Evolutionary conservation across 2,888 invertebrate genomes (phyloP), one percentile per base, ranked within the genome.

Genomic region (Pyrrhosoma nymphula): DNA sequence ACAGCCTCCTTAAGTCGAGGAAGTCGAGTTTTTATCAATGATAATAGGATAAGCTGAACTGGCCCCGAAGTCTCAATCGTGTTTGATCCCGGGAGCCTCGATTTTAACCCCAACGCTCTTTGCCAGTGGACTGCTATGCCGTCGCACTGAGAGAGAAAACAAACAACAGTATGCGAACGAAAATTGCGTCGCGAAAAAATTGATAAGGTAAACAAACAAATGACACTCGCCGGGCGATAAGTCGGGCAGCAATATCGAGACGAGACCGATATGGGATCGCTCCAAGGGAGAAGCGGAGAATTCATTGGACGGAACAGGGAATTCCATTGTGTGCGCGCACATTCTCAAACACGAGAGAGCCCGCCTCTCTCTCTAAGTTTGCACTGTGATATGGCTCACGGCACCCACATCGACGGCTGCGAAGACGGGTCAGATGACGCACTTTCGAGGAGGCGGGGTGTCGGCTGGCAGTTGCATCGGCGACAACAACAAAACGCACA

Each of bases 351-450:
- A 82, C 30, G 14, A 35, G 20, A 69, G 69, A 69, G 69, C 23
- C 69, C 60, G 60, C 69, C 69, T 26, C 23, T 69, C 69, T 26
- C 23, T 26, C 35, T n/a, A 30, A 82, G 82, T 82, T 82, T 82
- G 35, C 82, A 35, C 82, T 30, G 82, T 26, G 82, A 82, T 82
- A 82, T 35, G 82, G 82, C 6, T n/a, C n/a, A n/a, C 16, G 35
- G 82, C 35, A 82, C 16, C 35, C 16, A 35, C 69, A 82, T 82
- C 82, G 82, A 82, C 47, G 47, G n/a, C 82, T 82, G 82, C 35
- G 82, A 82, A n/a, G 69, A 69, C 69, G n/a, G 69, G n/a, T n/a
- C 69, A 69, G 69, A 69, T 69, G 69, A 69, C 82, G 82, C 82
- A 35, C n/a, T 82, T 16, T 14, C 35, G 30, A 82, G 35, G 26